phyloP scores from a whole-genome alignment of 2,113 vertebrate genomes.

The Murina feae region DNA sequence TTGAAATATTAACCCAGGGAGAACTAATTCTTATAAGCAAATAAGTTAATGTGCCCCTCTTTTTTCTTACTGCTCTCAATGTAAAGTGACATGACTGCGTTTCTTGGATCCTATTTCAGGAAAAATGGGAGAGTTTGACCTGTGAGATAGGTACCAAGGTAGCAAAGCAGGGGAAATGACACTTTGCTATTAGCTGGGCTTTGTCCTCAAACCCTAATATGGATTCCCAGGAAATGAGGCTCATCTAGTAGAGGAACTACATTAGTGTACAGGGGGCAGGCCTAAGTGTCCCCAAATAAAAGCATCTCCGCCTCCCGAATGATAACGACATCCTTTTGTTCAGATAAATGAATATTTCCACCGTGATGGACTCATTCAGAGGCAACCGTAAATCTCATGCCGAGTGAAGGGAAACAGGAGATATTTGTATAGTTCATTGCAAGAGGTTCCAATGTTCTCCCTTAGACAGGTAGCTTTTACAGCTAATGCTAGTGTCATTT shows the following conservation, averaged over 20 bases:
- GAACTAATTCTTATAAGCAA: slow-evolving; percentile 31
- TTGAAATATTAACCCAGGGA: slow-evolving; percentile 58
- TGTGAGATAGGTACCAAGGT: neutral
- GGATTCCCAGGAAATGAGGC: neutral
- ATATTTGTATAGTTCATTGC: neutral
- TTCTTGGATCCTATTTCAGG: slow-evolving; percentile 46
- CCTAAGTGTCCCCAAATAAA: neutral
- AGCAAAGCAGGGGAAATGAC: neutral
- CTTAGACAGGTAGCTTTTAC: neutral
- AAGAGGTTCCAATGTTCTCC: neutral
- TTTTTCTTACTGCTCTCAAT: neutral
- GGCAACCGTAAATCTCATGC: neutral
- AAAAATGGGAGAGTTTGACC: slow-evolving; percentile 42
- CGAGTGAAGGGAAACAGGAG: neutral
- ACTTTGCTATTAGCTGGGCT: neutral
- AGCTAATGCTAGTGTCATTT: neutral
- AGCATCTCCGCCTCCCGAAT: neutral
- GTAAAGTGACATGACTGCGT: neutral
- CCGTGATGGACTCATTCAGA: neutral
- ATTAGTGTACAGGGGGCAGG: neutral
- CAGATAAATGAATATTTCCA: neutral
- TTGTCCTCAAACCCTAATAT: neutral
- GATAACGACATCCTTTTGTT: neutral
- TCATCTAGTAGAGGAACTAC: neutral
- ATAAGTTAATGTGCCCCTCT: slow-evolving; percentile 11